Evolutionary conservation across 2,888 invertebrate species (phyloP), one percentile per base, ranked within the genome.

Genomic region (Eumerus sabulonum): DNA sequence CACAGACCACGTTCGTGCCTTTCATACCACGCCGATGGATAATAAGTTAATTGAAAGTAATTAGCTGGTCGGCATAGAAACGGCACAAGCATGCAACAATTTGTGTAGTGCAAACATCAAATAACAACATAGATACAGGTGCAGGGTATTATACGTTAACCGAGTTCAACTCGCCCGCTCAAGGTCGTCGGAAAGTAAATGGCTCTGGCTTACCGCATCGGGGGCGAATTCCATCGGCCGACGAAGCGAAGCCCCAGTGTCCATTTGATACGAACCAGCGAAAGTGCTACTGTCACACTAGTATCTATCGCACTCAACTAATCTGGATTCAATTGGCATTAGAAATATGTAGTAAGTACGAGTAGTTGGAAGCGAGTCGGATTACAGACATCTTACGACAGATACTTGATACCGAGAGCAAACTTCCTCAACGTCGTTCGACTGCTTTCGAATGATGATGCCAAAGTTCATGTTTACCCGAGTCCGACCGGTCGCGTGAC

Each of bases 31-130:
- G 19, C 18, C 19, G 50, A n/a, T 53, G 63, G 57, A 47, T 53
- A 68, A 47, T 70, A 40, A 40, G 51, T 76, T 76, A 76, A 76
- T 70, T 76, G 70, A 19, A 48, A 57, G 47, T 70, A 76, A 70
- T 76, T 76, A 76, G 62, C 57, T 36, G 18, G 62, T n/a, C 63
- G 76, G 51, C 63, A 59, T 16, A 53, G 63, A 44, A 68, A 66
- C 13, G 7, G 27, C n/a, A n/a, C n/a, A n/a, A n/a, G n/a, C n/a
- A n/a, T n/a, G 27, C 27, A 27, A 7, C 27, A 27, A 27, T 27
- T 2, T 7, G 27, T 27, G 7, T 7, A 27, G 27, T 27, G 27
- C 27, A 27, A 27, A 27, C 27, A 27, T 27, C 27, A 2, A 27
- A 7, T 7, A 27, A 27, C 3, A 2, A 4, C 27, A 27, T 4